A percentile compares a stretch with the other conserved stretches of the same genome.
phyloP scores from a whole-genome alignment of 2,797 vertebrate species.

The Pempheris klunzingeri region DNA sequence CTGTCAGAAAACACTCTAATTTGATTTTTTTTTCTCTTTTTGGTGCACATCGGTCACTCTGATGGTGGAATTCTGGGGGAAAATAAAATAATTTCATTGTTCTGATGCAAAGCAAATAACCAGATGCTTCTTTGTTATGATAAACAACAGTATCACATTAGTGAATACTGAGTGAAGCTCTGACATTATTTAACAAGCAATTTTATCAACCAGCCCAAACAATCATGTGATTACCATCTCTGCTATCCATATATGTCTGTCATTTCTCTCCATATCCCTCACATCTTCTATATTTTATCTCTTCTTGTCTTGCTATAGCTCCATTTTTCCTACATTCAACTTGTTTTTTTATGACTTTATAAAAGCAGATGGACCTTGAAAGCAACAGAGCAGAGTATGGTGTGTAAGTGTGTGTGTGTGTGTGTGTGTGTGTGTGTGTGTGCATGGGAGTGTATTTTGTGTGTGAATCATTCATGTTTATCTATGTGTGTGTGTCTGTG shows the following conservation, averaged over 20 bases:
- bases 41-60: not conserved
- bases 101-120: constrained; percentile 13
- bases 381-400: not conserved
- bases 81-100: constrained; percentile 9
- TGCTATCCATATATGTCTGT: not conserved
- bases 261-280: not conserved
- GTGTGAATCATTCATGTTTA: too few species aligned
- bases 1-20: constrained; percentile 10
- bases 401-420: not conserved
- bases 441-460: too few species aligned
- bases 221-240: not conserved
- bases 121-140: not conserved
- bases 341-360: not conserved
- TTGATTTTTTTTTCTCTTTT: not conserved
- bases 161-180: not conserved
- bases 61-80: not conserved
- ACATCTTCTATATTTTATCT: too few species aligned
- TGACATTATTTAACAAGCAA: constrained; percentile 2
- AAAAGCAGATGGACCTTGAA: not conserved
- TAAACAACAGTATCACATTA: not conserved
- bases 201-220: constrained; percentile 1
- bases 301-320: not conserved
- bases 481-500: constrained; percentile 13
- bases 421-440: too few species aligned
- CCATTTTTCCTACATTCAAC: not conserved